These are phyloP conservation scores for Pangasius macronema DNA, from an alignment of 2,797 vertebrate genomes.

Conservation along the genomic window DNA sequence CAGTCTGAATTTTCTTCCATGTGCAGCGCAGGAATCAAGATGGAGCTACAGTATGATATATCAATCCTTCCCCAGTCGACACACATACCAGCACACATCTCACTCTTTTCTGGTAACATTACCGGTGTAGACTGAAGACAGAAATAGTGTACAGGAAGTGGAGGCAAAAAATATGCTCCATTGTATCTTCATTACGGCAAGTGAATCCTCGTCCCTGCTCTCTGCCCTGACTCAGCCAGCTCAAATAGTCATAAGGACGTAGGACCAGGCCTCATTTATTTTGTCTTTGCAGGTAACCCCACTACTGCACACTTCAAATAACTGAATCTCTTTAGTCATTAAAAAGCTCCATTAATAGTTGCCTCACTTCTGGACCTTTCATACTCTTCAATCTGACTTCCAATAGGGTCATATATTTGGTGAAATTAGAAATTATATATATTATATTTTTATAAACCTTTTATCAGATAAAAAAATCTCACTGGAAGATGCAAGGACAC, in stretches of 20 bases:
- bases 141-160: slow-evolving; percentile 14
- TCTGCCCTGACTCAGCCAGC: not conserved
- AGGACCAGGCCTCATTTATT: not conserved
- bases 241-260: not conserved
- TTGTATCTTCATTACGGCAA: slow-evolving; percentile 11
- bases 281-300: not conserved
- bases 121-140: slow-evolving; percentile 27
- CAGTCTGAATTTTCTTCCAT: not conserved
- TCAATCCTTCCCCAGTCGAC: not conserved
- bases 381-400: not conserved
- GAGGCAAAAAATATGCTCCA: not conserved
- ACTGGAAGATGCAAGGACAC: not conserved
- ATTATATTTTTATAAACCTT: not conserved
- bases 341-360: not conserved
- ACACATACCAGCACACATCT: slow-evolving; percentile 18
- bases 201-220: not conserved
- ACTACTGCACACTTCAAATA: not conserved
- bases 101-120: slow-evolving; percentile 44
- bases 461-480: not conserved
- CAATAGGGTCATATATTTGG: not conserved
- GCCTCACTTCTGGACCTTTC: not conserved
- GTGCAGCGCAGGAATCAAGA: not conserved
- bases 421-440: too few species aligned
- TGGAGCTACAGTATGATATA: not conserved
- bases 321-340: not conserved